These are phyloP conservation scores for Cladopsammia gracilis DNA, from an alignment of 64 coral and sea anemone genomes.

Conservation along the genomic window DNA sequence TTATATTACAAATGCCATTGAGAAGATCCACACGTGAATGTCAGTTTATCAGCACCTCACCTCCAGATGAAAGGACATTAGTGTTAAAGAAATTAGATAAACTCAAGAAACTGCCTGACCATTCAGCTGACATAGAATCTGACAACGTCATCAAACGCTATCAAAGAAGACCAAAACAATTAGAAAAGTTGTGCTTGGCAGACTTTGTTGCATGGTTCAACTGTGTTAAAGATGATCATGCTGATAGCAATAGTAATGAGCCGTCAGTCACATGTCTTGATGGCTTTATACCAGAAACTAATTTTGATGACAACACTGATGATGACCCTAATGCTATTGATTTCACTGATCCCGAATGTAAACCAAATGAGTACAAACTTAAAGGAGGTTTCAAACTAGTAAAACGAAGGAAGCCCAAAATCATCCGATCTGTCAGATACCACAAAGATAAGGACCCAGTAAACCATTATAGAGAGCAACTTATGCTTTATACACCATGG, in stretches of 20 bases:
- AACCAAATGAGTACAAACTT: constrained; percentile 19
- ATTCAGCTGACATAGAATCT: constrained; percentile 53
- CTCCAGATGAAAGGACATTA: too few species aligned
- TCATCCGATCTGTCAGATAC: too few species aligned
- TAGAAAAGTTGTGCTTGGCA: constrained; percentile 44
- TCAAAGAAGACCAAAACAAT: background rate
- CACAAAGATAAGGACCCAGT: too few species aligned
- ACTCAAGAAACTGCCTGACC: constrained; percentile 20
- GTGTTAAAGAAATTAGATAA: too few species aligned
- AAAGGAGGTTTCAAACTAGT: constrained; percentile 67
- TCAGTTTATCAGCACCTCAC: constrained; percentile 55
- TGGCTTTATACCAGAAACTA: constrained; percentile 47
- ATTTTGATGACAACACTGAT: constrained; percentile 33
- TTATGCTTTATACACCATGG: constrained; percentile 50
- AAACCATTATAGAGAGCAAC: too few species aligned
- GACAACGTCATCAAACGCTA: constrained; percentile 50
- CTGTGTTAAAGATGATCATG: too few species aligned
- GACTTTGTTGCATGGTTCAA: too few species aligned
- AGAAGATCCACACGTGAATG: constrained; percentile 50
- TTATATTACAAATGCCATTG: too few species aligned
- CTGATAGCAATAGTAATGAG: background rate
- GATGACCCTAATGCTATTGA: constrained; percentile 27
- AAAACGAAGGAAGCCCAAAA: constrained; percentile 28
- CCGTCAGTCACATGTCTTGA: background rate
- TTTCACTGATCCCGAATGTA: background rate